These are phyloP conservation scores for Strigamia transsilvanica DNA, from an alignment of 2,888 invertebrate species.

Conservation along the genomic window DNA sequence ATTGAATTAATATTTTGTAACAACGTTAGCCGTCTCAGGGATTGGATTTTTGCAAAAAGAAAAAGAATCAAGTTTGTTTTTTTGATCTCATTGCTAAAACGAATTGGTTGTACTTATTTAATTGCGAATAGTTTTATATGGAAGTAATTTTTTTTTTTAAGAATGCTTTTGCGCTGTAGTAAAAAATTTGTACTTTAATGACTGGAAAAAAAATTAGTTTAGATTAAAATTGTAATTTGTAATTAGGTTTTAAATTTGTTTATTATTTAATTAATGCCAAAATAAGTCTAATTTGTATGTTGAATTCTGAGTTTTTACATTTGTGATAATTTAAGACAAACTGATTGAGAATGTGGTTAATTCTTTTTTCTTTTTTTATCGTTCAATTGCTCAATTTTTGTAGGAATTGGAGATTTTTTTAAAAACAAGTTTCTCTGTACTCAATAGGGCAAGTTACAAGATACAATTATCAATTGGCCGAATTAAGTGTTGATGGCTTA, in stretches of 20 bases:
- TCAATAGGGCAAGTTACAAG: slow-evolving; percentile 1
- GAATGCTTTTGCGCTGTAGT: background rate
- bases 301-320: background rate
- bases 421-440: background rate
- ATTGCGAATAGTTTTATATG: background rate
- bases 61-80: background rate
- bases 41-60: background rate
- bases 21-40: slow-evolving; percentile 13
- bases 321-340: slow-evolving; percentile 7
- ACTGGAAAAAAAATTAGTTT: background rate
- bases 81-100: slow-evolving; percentile 17
- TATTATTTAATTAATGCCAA: background rate
- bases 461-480: background rate
- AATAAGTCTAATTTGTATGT: background rate
- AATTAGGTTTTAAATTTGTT: background rate
- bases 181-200: background rate
- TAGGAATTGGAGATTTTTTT: background rate
- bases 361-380: background rate
- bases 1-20: slow-evolving; percentile 22
- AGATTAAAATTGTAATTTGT: background rate
- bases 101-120: slow-evolving; percentile 31
- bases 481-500: background rate
- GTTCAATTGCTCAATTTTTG: slow-evolving; percentile 8
- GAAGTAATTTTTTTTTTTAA: background rate
- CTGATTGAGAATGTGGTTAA: background rate